Conservation (phyloP, 2,888 invertebrate genomes). For the Papilio elwesi region DNA sequence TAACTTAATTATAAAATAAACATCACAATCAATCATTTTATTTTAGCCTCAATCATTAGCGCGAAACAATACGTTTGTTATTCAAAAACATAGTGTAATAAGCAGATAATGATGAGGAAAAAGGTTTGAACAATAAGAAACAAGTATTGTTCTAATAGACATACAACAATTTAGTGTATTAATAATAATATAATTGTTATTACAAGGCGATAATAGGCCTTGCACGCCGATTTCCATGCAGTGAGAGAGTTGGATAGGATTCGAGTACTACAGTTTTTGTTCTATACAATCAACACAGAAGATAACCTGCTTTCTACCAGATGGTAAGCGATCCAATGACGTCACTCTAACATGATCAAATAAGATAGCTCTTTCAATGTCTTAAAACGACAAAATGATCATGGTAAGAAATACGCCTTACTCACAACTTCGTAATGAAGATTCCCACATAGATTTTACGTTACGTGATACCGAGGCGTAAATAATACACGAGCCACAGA, state of each 20-base stretch:
- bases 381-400: too few relatives aligned
- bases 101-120: constrained; percentile 10
- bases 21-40: constrained; percentile 15
- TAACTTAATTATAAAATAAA: background rate
- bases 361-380: background rate
- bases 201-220: constrained; percentile 14
- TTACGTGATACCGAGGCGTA: background rate
- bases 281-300: background rate
- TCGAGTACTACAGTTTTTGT: constrained; percentile 3
- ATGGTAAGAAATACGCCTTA: too few relatives aligned
- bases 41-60: background rate
- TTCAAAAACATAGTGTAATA: constrained; percentile 16
- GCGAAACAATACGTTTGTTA: constrained; percentile 13
- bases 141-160: constrained; percentile 16
- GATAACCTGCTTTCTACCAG: background rate
- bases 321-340: background rate
- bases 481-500: background rate
- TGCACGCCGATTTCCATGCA: background rate
- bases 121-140: constrained; percentile 7
- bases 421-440: too few relatives aligned
- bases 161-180: constrained; percentile 12
- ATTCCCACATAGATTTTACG: too few relatives aligned
- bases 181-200: constrained; percentile 19
- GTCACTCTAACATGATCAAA: background rate
- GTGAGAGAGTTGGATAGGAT: background rate